A percentile compares a stretch with the other conserved stretches of the same genome.
Conservation (phyloP, 2,888 invertebrate genomes). For the Tiliacea citrago region DNA sequence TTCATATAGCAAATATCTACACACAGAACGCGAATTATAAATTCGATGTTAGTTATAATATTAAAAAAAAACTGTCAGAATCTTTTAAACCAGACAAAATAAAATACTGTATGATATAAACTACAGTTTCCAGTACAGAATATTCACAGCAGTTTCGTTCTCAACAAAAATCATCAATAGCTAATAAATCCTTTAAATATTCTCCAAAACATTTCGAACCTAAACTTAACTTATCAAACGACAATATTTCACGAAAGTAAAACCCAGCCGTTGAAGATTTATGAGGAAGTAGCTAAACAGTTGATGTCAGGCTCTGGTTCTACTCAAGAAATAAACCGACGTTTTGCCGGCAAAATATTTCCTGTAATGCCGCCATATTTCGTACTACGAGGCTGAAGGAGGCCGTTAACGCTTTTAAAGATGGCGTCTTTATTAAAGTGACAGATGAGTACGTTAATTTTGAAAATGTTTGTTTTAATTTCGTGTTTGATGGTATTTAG, state of each 20-base stretch:
- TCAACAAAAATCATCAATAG: conserved; percentile 21
- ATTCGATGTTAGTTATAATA: background rate
- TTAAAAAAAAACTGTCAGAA: background rate
- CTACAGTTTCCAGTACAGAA: background rate
- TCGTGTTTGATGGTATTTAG: background rate
- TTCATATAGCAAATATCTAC: background rate
- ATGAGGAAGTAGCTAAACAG: conserved; percentile 54
- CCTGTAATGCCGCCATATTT: conserved; percentile 52
- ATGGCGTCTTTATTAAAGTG: conserved; percentile 58
- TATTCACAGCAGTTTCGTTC: conserved; percentile 8
- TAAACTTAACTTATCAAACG: conserved; percentile 47
- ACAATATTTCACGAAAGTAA: conserved; percentile 54
- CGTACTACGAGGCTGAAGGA: conserved; percentile 52
- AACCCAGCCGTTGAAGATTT: conserved; percentile 54
- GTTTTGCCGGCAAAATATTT: conserved; percentile 65
- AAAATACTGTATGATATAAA: background rate
- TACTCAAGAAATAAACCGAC: conserved; percentile 60
- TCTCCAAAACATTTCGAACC: conserved; percentile 27
- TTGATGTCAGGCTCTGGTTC: conserved; percentile 45
- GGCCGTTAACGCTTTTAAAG: conserved; percentile 63
- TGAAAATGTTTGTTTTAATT: conserved; percentile 23
- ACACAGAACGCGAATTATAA: background rate
- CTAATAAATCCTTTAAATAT: conserved; percentile 38
- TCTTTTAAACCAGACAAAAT: background rate
- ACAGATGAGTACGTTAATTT: conserved; percentile 42